These are phyloP conservation scores for Sympetrum striolatum DNA, from an alignment of 2,888 invertebrate genomes.

Conservation along the genomic window DNA sequence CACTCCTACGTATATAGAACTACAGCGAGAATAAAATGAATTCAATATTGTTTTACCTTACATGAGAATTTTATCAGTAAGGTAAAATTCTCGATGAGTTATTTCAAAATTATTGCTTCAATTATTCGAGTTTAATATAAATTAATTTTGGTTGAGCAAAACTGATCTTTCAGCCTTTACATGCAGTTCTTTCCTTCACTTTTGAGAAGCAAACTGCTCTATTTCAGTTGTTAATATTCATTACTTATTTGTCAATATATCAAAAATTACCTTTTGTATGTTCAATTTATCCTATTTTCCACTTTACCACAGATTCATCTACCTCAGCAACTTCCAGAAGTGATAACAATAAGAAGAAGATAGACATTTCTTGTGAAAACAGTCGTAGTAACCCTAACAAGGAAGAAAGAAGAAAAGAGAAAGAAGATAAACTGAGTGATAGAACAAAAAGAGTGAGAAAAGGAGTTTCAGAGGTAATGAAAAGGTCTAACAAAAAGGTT, in stretches of 20 bases:
- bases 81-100: too few species aligned
- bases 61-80: too few species aligned
- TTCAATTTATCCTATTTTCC: neutral
- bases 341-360: neutral
- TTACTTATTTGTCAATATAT: neutral
- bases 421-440: neutral
- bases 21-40: too few species aligned
- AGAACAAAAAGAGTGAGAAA: neutral
- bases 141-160: neutral
- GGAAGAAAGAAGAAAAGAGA: neutral
- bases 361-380: neutral
- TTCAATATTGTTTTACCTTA: too few species aligned
- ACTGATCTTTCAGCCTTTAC: neutral
- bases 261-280: neutral
- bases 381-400: neutral
- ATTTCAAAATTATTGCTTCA: too few species aligned
- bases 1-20: too few species aligned
- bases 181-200: neutral
- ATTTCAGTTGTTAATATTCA: too few species aligned
- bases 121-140: neutral
- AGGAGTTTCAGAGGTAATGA: neutral
- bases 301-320: neutral
- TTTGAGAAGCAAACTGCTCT: too few species aligned
- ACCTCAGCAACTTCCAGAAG: neutral
- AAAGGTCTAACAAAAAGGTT: neutral